Conservation (phyloP, 2,888 invertebrate genomes). For the Pandemis heparana region DNA sequence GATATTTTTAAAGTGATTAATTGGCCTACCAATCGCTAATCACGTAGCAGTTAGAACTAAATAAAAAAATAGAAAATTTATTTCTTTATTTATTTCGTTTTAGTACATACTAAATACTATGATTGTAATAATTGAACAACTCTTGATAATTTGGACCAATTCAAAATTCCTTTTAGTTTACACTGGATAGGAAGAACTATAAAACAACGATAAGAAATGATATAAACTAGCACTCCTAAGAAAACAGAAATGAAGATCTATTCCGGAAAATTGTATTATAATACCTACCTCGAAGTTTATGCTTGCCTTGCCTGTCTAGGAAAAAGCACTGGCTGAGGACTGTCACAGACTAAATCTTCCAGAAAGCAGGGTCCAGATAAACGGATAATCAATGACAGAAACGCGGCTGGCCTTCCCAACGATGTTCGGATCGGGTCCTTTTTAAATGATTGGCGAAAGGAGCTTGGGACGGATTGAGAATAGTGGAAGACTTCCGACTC, state of each 20-base stretch:
- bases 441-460: background rate
- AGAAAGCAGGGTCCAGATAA: background rate
- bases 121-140: no score
- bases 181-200: background rate
- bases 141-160: no score
- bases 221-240: background rate
- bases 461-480: background rate
- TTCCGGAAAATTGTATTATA: background rate
- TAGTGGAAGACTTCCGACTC: background rate
- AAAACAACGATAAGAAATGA: background rate
- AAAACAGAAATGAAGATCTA: background rate
- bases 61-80: no score
- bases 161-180: no score
- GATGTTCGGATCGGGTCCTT: background rate
- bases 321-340: background rate
- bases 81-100: no score
- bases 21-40: no score
- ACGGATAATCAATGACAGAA: slow-evolving; percentile 4
- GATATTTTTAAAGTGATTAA: no score
- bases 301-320: background rate
- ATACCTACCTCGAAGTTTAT: background rate
- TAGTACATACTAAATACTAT: no score
- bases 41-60: no score
- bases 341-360: background rate
- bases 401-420: slow-evolving; percentile 4